Percentiles rank a stretch among this genome's conserved stretches.
These are phyloP conservation scores for Erythrolamprus reginae DNA, from an alignment of 2,113 vertebrate genomes.

Conservation along the genomic window DNA sequence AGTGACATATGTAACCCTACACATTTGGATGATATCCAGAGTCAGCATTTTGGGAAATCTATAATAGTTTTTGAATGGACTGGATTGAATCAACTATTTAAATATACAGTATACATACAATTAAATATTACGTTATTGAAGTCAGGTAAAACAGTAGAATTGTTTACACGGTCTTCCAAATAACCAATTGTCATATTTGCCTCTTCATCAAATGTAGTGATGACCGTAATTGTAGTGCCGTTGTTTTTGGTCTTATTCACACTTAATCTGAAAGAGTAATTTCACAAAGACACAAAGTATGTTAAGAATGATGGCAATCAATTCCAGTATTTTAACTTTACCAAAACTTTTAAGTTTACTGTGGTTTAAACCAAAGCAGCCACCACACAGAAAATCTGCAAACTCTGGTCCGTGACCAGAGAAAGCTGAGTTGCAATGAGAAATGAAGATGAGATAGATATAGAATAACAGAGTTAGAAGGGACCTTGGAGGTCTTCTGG, in stretches of 20 bases:
- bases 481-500: neutral
- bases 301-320: neutral
- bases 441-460: neutral
- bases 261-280: slow-evolving; percentile 34
- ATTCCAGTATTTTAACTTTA: neutral
- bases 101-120: neutral
- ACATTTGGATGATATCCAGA: neutral
- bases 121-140: neutral
- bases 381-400: neutral
- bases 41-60: neutral
- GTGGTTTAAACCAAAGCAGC: neutral
- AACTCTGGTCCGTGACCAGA: neutral
- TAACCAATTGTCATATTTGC: fast-evolving
- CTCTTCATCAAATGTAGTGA: neutral
- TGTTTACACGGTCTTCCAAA: fast-evolving
- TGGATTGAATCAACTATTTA: neutral
- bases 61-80: neutral
- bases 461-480: neutral
- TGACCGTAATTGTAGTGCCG: fast-evolving
- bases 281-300: neutral
- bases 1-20: neutral
- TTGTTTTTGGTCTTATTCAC: fast-evolving
- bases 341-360: neutral
- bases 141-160: fast-evolving
- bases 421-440: neutral